These are phyloP conservation scores for Halcyon chelicuti DNA, from an alignment of 2,797 vertebrate species.

Conservation along the genomic window DNA sequence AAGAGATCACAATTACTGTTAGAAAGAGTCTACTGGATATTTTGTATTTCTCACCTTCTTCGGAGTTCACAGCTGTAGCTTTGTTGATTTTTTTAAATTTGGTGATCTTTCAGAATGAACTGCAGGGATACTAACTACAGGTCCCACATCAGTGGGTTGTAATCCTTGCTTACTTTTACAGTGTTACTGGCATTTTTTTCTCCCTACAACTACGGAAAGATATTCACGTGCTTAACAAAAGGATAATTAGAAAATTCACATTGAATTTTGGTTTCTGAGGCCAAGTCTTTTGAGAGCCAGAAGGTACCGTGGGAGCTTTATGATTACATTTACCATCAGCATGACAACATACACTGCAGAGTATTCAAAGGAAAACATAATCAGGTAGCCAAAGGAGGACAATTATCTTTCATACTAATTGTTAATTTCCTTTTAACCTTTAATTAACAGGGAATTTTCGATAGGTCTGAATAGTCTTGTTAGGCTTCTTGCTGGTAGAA, in stretches of 20 bases:
- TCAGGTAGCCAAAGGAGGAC: constrained; percentile 76
- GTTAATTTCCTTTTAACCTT: constrained; percentile 79
- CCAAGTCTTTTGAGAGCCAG: constrained; percentile 50
- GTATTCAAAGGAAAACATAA: constrained; percentile 70
- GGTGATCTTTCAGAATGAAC: background rate
- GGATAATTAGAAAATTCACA: constrained; percentile 19
- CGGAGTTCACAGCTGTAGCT: background rate
- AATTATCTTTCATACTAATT: constrained; percentile 79
- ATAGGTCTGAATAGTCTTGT: constrained; percentile 55
- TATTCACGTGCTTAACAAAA: background rate
- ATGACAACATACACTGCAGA: constrained; percentile 56
- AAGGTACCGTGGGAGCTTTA: constrained; percentile 19
- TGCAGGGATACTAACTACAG: background rate
- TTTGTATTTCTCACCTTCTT: background rate
- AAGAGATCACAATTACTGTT: background rate
- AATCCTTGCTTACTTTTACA: background rate
- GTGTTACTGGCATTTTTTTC: background rate
- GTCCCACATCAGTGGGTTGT: background rate
- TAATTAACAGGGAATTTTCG: constrained; percentile 80
- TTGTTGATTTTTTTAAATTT: background rate
- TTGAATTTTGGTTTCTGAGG: constrained; percentile 42
- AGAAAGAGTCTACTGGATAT: background rate
- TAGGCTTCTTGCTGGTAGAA: constrained; percentile 74
- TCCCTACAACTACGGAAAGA: background rate
- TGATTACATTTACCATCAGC: constrained; percentile 64